Conservation (phyloP, 2,888 invertebrate genomes). For the Ochropleura plecta region DNA sequence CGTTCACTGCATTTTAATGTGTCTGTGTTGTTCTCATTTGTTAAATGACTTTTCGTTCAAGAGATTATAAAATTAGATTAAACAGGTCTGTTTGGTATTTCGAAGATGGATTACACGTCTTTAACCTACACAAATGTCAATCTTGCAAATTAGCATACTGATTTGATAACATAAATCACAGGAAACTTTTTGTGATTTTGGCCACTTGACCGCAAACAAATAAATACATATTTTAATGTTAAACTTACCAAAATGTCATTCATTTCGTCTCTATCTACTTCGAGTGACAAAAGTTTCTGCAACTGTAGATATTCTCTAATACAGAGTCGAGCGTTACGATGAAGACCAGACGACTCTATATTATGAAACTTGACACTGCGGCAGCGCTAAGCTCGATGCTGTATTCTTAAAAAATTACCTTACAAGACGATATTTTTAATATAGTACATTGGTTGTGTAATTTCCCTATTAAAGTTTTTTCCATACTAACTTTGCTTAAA, state of each 20-base stretch:
- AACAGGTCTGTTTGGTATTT: conserved; percentile 40
- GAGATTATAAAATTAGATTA: conserved; percentile 1
- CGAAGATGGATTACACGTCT: conserved; percentile 39
- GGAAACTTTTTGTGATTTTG: neutral
- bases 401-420: too few species aligned
- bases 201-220: neutral
- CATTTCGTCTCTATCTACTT: neutral
- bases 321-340: too few species aligned
- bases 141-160: conserved; percentile 44
- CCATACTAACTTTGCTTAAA: too few species aligned
- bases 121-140: conserved; percentile 19
- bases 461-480: too few species aligned
- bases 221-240: neutral
- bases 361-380: too few species aligned
- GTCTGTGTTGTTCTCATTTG: neutral
- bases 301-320: too few species aligned
- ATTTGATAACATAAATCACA: conserved; percentile 45
- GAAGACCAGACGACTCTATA: too few species aligned
- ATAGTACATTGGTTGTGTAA: too few species aligned
- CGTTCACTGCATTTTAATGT: neutral
- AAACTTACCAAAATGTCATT: neutral
- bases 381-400: too few species aligned
- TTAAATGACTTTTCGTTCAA: conserved; percentile 1
- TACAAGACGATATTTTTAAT: too few species aligned
- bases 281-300: too few species aligned